Conservation (phyloP, 2,797 vertebrate species). For the Vultur gryphus region DNA sequence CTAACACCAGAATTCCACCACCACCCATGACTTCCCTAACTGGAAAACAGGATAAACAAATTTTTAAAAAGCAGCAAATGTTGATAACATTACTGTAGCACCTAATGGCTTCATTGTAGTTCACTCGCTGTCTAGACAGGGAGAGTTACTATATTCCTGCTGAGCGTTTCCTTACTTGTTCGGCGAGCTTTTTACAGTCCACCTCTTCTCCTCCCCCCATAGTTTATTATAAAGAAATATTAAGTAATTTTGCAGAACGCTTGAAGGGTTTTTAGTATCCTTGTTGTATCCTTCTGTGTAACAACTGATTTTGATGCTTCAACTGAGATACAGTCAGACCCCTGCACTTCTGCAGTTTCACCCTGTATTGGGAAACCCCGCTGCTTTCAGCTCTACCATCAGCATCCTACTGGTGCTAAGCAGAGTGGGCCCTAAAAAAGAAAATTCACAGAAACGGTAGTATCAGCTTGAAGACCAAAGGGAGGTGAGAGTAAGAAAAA, state of each 20-base stretch:
- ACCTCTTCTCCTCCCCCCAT: not conserved
- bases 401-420: not conserved
- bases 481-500: not conserved
- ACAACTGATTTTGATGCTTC: not conserved
- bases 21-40: not conserved
- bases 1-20: not conserved
- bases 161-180: not conserved
- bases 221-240: not conserved
- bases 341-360: not conserved
- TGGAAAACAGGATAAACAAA: not conserved
- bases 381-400: not conserved
- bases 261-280: not conserved
- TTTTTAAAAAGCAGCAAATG: not conserved
- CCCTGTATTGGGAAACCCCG: rapidly evolving
- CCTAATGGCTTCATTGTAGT: not conserved
- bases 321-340: not conserved
- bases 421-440: not conserved
- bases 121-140: not conserved
- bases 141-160: not conserved
- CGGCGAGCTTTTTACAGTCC: not conserved
- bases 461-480: not conserved
- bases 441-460: not conserved
- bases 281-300: not conserved
- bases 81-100: not conserved
- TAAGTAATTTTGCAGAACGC: not conserved